Evolutionary conservation across 2,113 vertebrate species (phyloP).

Genomic region (Callipepla californica): DNA sequence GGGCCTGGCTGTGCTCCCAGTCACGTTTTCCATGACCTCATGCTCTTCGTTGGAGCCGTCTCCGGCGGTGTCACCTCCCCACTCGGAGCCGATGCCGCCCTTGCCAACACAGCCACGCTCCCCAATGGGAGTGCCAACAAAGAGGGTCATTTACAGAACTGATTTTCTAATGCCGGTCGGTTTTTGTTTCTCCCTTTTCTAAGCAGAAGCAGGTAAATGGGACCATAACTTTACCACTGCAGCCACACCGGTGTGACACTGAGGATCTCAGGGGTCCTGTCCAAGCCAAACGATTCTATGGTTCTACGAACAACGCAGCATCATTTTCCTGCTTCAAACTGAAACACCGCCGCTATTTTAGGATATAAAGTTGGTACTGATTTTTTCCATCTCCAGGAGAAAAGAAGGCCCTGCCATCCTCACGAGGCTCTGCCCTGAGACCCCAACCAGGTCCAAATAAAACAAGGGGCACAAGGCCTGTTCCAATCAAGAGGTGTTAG

Average conservation of each 20-base stretch:
- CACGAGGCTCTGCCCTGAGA: background rate
- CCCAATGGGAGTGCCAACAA: background rate
- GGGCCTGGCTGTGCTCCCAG: background rate
- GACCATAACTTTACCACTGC: accelerated
- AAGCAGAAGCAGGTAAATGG: background rate
- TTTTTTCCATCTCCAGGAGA: background rate
- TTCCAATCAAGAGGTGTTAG: too few species aligned
- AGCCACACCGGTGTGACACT: background rate
- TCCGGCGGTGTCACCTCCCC: background rate
- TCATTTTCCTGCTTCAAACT: background rate
- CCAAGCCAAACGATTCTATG: too few species aligned
- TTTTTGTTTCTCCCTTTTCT: accelerated
- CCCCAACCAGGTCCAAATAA: background rate
- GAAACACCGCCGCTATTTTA: accelerated
- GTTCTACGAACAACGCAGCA: accelerated
- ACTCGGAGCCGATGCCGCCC: background rate
- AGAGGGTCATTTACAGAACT: accelerated
- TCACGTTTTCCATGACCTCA: slow-evolving; percentile 52
- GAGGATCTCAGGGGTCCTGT: too few species aligned
- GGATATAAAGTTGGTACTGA: accelerated
- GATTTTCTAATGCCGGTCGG: background rate
- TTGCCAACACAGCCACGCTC: background rate
- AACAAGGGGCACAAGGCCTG: background rate
- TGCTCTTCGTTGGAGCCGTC: background rate
- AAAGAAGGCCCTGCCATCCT: background rate